Evolutionary conservation across 2,888 invertebrate genomes (phyloP).

Genomic region (Monochamus alternatus): DNA sequence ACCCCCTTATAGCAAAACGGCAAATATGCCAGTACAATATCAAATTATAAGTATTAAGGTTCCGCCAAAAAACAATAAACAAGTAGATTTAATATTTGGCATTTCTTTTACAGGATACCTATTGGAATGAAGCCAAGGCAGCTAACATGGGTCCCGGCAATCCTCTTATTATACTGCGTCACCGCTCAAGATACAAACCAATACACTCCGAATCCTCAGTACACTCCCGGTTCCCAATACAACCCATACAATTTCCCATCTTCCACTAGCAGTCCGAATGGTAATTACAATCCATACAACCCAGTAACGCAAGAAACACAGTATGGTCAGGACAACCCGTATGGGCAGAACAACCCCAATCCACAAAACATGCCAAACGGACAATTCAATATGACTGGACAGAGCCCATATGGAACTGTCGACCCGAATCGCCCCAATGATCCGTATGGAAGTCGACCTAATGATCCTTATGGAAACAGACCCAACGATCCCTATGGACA

Average conservation of each 20-base stretch:
- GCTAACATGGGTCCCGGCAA: conserved; percentile 51
- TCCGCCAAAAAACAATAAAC: too few relatives aligned
- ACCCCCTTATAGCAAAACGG: too few relatives aligned
- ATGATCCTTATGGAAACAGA: conserved; percentile 39
- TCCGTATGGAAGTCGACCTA: conserved; percentile 16
- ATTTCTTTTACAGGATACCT: conserved; percentile 25
- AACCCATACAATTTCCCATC: conserved; percentile 52
- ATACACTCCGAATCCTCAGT: conserved; percentile 48
- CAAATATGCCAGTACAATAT: too few relatives aligned
- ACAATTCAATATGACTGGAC: neutral
- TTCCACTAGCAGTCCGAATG: conserved; percentile 48
- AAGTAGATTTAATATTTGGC: neutral
- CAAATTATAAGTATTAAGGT: too few relatives aligned
- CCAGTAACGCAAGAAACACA: conserved; percentile 47
- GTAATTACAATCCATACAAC: conserved; percentile 52
- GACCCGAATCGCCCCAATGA: conserved; percentile 15
- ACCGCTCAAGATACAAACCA: conserved; percentile 59
- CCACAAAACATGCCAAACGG: conserved; percentile 42
- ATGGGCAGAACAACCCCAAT: conserved; percentile 37
- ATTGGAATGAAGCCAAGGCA: conserved; percentile 56
- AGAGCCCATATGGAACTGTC: neutral
- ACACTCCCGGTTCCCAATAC: conserved; percentile 42
- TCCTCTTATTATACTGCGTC: conserved; percentile 55
- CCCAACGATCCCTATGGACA: conserved; percentile 24
- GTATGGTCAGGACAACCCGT: conserved; percentile 39